Base-by-base conservation (phyloP, 2,797 vertebrate species). In the Allobates femoralis region DNA sequence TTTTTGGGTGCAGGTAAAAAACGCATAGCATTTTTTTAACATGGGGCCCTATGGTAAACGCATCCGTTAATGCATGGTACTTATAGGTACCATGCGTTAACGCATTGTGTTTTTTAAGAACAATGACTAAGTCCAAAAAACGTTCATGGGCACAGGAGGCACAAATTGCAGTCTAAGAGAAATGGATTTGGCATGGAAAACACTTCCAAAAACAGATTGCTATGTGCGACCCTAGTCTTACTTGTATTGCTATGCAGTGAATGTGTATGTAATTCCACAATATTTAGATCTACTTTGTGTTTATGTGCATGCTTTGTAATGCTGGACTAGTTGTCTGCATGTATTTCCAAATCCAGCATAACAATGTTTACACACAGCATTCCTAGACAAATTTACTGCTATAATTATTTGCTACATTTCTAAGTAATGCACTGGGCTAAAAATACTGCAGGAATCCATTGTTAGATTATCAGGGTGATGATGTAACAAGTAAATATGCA, bases 351-450 rank as follows among this genome's bases (percentile, higher is more conserved):
- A 41, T 53, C 60, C 62, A 51, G 62, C 41, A 81, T 4, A 81
- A 67, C 66, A 81, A 51, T 53, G 76, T 81, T 81, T 67, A 62
- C 46, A 51, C 41, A 30, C 8, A 81, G 58, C 79, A 81, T 66
- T 81, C 79, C 60, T 66, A 81, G 60, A 66, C 79, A 81, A 30
- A 18, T 64, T 50, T 15, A 26, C 41, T 23, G 26, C 18, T 67
- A 46, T 64, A 81, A 81, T 81, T 81, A 81, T 53, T 81, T 21
- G 21, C 50, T 51, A 81, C 41, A 53, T 30, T 32, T 30, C 28
- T 23, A 19, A 30, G 28, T 67, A 81, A 51, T 53, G 50, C 18
- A 46, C 78, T 64, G 3, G 32, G n/a, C 58, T 60, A 80, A 64
- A 80, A 64, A 66, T 66, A 67, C 32, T 37, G 19, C 53, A n/a